phyloP scores from a whole-genome alignment of 2,888 invertebrate genomes.

The Siphonodentalium dalli region DNA sequence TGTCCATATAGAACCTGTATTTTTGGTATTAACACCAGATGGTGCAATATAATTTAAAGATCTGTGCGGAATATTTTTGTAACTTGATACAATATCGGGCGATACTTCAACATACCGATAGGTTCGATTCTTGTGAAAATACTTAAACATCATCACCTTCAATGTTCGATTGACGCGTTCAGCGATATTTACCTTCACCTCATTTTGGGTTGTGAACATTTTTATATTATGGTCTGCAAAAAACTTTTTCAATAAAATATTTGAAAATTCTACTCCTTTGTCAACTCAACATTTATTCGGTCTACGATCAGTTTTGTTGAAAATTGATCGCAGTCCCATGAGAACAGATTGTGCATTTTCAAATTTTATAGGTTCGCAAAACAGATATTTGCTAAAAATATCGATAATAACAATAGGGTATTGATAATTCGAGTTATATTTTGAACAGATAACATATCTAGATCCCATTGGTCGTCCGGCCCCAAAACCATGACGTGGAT shows the following conservation, averaged over 20 bases:
- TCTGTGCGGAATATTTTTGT: constrained; percentile 14
- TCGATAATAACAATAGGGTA: constrained; percentile 6
- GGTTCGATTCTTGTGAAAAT: constrained; percentile 7
- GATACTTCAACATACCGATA: constrained; percentile 7
- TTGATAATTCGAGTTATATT: constrained; percentile 7
- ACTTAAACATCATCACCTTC: constrained; percentile 10
- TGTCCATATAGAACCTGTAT: too few relatives aligned
- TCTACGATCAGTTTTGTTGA: background rate
- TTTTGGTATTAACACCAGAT: constrained; percentile 1
- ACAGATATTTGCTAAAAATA: too few relatives aligned
- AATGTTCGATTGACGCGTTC: constrained; percentile 14
- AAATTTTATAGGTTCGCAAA: too few relatives aligned
- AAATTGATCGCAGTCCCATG: background rate
- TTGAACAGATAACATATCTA: constrained; percentile 6
- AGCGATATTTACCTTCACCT: constrained; percentile 14
- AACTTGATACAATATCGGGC: constrained; percentile 7
- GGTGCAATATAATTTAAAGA: constrained; percentile 7
- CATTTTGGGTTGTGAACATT: constrained; percentile 12
- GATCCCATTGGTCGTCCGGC: background rate
- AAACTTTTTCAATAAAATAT: constrained; percentile 7
- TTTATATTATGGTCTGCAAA: constrained; percentile 3
- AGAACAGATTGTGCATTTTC: too few relatives aligned
- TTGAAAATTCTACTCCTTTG: constrained; percentile 18
- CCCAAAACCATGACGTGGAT: background rate
- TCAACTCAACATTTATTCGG: constrained; percentile 5